Evolutionary conservation across 2,888 invertebrate genomes (phyloP).

Genomic region (Apoderus coryli): DNA sequence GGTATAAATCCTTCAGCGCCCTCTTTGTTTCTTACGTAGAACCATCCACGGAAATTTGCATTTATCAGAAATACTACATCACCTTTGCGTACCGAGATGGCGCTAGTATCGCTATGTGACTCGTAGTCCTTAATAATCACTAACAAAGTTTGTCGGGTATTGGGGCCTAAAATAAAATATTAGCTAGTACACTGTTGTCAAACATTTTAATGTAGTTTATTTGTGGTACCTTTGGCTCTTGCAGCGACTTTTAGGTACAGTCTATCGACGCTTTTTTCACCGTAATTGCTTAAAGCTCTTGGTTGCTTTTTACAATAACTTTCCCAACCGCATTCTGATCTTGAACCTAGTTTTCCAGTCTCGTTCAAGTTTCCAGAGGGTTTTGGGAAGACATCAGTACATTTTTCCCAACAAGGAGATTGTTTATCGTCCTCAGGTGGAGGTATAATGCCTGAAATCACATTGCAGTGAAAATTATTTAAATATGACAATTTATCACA

Average conservation of each 20-base stretch:
- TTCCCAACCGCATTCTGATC: constrained; percentile 47
- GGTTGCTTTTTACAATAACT: constrained; percentile 18
- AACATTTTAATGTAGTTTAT: neutral
- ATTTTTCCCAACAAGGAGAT: constrained; percentile 68
- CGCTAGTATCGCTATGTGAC: constrained; percentile 42
- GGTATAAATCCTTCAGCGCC: constrained; percentile 65
- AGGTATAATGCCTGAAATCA: no score
- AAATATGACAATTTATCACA: no score
- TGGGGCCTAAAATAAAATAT: constrained; percentile 10
- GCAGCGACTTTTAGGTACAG: constrained; percentile 50
- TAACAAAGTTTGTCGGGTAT: constrained; percentile 43
- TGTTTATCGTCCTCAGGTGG: constrained; percentile 36
- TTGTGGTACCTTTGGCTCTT: constrained; percentile 30
- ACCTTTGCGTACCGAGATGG: constrained; percentile 51
- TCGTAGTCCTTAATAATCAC: constrained; percentile 55
- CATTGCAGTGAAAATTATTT: no score
- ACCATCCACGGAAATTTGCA: constrained; percentile 49
- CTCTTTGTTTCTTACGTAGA: constrained; percentile 55
- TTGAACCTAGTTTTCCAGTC: constrained; percentile 49
- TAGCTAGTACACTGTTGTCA: neutral
- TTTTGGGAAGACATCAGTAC: constrained; percentile 65
- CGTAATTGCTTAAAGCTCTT: constrained; percentile 34
- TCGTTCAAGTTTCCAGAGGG: constrained; percentile 73
- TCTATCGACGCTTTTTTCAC: constrained; percentile 58
- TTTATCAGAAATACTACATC: constrained; percentile 60